phyloP scores from a whole-genome alignment of 2,113 vertebrate species.

The Cololabis saira region DNA sequence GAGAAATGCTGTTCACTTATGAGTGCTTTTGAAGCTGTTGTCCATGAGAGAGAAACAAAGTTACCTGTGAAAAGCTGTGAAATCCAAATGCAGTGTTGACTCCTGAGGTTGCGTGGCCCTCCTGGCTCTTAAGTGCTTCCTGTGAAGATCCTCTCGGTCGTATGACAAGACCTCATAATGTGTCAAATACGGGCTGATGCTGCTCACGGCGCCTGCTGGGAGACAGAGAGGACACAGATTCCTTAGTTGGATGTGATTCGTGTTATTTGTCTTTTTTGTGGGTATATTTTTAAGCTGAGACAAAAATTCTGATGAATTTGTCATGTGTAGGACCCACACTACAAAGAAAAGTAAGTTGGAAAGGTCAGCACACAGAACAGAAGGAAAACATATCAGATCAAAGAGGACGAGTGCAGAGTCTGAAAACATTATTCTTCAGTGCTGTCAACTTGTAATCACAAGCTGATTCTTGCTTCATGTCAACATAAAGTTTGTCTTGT shows the following conservation, averaged over 20 bases:
- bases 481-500: too few species aligned
- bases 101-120: conserved; percentile 43
- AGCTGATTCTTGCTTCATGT: too few species aligned
- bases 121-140: conserved; percentile 62
- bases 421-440: too few species aligned
- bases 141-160: conserved; percentile 61
- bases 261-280: not conserved
- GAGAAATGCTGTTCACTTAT: not conserved
- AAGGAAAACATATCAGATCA: too few species aligned
- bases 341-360: too few species aligned
- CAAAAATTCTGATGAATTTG: too few species aligned
- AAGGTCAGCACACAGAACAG: too few species aligned
- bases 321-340: too few species aligned
- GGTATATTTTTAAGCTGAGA: too few species aligned
- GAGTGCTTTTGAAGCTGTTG: not conserved
- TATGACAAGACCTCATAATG: conserved; percentile 74
- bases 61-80: conserved; percentile 78
- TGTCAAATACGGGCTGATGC: conserved; percentile 71
- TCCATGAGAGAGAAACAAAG: not conserved
- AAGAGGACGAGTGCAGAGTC: too few species aligned
- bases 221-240: not conserved
- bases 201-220: conserved; percentile 51
- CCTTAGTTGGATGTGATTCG: not conserved
- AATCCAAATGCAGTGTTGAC: conserved; percentile 63
- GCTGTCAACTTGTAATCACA: too few species aligned